phyloP scores from a whole-genome alignment of 2,113 vertebrate species.

The Dicrurus megarhynchus region DNA sequence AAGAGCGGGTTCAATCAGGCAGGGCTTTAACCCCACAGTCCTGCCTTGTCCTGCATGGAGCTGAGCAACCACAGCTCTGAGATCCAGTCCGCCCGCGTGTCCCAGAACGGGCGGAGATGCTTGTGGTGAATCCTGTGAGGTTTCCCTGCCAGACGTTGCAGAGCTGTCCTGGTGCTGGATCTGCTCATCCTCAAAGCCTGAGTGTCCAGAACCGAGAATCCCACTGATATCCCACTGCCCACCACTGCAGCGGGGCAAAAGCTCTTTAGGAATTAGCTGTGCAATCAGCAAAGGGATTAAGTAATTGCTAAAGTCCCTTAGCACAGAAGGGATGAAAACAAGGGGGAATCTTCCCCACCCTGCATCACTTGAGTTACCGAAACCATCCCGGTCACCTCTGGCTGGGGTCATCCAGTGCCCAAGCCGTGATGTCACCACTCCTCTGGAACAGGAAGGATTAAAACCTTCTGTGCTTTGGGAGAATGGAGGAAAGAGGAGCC shows the following conservation, averaged over 20 bases:
- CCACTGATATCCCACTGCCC: neutral
- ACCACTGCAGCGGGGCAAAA: neutral
- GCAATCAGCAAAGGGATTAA: neutral
- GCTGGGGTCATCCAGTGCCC: neutral
- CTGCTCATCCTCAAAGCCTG: neutral
- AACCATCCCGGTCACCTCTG: neutral
- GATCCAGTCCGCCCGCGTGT: rapidly evolving
- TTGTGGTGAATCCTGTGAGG: neutral
- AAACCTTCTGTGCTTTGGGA: neutral
- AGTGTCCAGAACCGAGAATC: neutral
- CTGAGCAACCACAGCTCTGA: neutral
- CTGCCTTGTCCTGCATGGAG: neutral
- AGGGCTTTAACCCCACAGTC: rapidly evolving
- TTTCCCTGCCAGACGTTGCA: neutral
- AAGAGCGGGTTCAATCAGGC: neutral
- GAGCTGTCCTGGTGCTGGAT: neutral
- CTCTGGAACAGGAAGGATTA: neutral
- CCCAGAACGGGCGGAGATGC: neutral
- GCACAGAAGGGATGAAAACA: neutral
- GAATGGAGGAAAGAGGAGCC: neutral
- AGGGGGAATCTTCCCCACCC: neutral
- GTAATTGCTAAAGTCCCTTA: neutral
- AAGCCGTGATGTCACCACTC: neutral
- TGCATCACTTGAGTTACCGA: neutral
- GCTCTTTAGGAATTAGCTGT: neutral